These are phyloP conservation scores for Yponomeuta malinellus DNA, from an alignment of 2,888 invertebrate genomes.

Conservation along the genomic window DNA sequence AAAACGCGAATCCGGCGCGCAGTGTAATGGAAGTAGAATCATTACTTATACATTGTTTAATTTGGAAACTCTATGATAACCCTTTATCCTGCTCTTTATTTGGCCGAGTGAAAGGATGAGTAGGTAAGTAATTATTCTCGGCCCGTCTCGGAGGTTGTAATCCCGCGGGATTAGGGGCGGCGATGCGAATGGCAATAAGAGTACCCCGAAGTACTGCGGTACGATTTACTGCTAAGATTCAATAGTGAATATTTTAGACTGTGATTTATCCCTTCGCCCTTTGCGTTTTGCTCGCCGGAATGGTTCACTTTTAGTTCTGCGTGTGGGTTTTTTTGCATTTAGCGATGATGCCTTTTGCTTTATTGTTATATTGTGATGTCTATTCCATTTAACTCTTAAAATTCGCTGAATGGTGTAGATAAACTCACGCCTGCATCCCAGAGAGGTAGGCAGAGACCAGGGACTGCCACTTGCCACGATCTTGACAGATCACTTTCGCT, in stretches of 20 bases:
- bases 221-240: slow-evolving; percentile 73
- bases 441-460: no score
- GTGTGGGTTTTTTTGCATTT: background rate
- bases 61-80: slow-evolving; percentile 31
- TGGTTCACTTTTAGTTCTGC: slow-evolving; percentile 26
- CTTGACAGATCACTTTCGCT: no score
- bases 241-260: slow-evolving; percentile 73
- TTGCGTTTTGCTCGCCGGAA: slow-evolving; percentile 22
- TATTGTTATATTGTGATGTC: background rate
- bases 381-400: no score
- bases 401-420: no score
- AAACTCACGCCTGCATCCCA: no score
- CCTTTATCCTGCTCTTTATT: slow-evolving; percentile 45
- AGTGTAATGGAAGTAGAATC: slow-evolving; percentile 22
- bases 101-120: slow-evolving; percentile 44
- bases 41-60: slow-evolving; percentile 35
- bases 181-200: slow-evolving; percentile 72
- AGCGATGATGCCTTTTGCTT: background rate
- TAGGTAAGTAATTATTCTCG: slow-evolving; percentile 73
- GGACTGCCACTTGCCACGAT: no score
- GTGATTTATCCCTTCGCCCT: slow-evolving; percentile 54
- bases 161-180: slow-evolving; percentile 71
- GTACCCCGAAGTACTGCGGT: slow-evolving; percentile 65
- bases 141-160: slow-evolving; percentile 66
- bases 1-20: slow-evolving; percentile 14